Evolutionary conservation across 2,797 vertebrate genomes (phyloP).

Genomic region (Scyliorhinus canicula): DNA sequence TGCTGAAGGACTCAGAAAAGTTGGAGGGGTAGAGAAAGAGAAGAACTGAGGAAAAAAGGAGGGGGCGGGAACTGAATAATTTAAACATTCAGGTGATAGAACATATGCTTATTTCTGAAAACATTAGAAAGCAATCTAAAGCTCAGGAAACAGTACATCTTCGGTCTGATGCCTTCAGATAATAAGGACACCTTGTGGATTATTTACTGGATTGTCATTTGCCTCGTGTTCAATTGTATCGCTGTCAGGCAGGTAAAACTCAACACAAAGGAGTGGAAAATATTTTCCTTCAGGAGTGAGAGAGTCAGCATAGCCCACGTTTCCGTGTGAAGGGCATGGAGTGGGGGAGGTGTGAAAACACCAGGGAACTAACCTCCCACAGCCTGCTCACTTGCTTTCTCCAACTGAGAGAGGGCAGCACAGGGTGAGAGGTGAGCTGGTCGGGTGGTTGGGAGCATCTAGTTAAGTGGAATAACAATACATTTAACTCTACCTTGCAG

Average conservation of each 20-base stretch:
- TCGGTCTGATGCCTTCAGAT: neutral
- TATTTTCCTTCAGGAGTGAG: too few species aligned
- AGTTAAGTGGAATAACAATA: neutral
- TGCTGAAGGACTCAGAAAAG: neutral
- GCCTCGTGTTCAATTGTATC: neutral
- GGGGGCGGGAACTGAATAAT: neutral
- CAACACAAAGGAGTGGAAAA: neutral
- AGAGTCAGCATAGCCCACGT: neutral
- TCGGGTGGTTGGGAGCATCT: neutral
- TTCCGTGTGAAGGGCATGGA: neutral
- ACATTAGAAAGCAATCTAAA: neutral
- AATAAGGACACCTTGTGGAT: neutral
- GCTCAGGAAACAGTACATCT: neutral
- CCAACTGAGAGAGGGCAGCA: fast-evolving
- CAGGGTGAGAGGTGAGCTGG: neutral
- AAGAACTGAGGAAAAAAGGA: too few species aligned
- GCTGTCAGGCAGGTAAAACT: neutral
- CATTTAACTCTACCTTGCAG: slow-evolving; percentile 45
- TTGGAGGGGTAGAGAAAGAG: neutral
- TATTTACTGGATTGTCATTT: neutral
- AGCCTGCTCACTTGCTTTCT: neutral
- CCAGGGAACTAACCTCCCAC: neutral
- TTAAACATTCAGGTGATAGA: neutral
- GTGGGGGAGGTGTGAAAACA: neutral
- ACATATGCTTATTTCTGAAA: neutral